phyloP scores from a whole-genome alignment of 2,113 vertebrate genomes.

The Geococcyx californianus region DNA sequence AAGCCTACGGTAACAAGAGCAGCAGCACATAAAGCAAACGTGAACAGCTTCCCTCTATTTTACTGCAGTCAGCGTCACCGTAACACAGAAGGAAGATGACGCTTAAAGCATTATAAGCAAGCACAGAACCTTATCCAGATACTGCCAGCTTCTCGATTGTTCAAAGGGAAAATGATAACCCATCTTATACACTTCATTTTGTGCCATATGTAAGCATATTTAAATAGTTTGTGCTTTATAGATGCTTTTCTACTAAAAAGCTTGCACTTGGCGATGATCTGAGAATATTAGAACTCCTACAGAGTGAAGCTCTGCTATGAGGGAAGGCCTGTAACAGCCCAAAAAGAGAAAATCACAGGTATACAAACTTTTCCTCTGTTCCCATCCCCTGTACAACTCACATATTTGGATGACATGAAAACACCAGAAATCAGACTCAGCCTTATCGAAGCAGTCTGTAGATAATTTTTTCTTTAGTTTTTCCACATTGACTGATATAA shows the following conservation, averaged over 20 bases:
- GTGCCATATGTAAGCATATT: background rate
- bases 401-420: background rate
- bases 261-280: background rate
- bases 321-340: background rate
- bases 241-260: background rate
- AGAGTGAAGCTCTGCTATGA: background rate
- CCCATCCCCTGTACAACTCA: background rate
- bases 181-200: background rate
- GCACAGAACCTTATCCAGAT: background rate
- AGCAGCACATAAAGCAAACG: background rate
- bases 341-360: background rate
- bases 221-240: background rate
- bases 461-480: slow-evolving; percentile 3
- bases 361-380: background rate
- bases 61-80: background rate
- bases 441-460: background rate
- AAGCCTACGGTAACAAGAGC: background rate
- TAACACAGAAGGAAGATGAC: background rate
- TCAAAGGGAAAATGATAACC: background rate
- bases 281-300: background rate
- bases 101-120: background rate
- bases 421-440: background rate
- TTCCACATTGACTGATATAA: background rate
- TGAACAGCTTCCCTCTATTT: background rate
- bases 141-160: background rate